phyloP scores from a whole-genome alignment of 2,888 invertebrate species.

The Plebejus anna region DNA sequence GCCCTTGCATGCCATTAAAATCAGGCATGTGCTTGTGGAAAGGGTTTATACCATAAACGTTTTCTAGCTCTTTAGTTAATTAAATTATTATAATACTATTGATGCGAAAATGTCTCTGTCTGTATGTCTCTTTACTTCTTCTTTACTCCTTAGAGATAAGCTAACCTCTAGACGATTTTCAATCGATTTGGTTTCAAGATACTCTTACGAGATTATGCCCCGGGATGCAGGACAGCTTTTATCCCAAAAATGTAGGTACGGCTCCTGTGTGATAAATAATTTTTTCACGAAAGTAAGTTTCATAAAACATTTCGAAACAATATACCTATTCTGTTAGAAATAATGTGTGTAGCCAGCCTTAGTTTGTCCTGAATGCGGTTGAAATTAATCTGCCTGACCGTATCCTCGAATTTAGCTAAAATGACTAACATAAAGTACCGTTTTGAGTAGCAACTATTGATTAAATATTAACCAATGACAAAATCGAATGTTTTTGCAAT shows the following conservation, averaged over 20 bases:
- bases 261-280: too few relatives aligned
- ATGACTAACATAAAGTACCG: not conserved
- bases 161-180: too few relatives aligned
- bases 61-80: not conserved
- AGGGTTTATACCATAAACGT: not conserved
- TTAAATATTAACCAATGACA: not conserved
- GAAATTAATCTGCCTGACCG: slow-evolving; percentile 7
- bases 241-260: too few relatives aligned
- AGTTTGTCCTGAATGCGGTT: slow-evolving; percentile 11
- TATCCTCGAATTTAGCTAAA: not conserved
- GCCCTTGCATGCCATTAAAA: not conserved
- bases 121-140: too few relatives aligned
- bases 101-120: not conserved
- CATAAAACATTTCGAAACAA: not conserved
- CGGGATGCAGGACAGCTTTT: too few relatives aligned
- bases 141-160: too few relatives aligned
- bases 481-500: not conserved
- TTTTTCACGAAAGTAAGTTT: not conserved
- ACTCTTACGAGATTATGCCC: too few relatives aligned
- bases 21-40: not conserved
- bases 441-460: not conserved
- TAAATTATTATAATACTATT: not conserved
- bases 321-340: not conserved
- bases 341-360: not conserved
- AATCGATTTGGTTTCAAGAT: too few relatives aligned